A percentile compares a stretch with the other conserved stretches of the same genome.
Evolutionary conservation across 2,888 invertebrate genomes (phyloP).

Genomic region (Cerastis rubricosa): DNA sequence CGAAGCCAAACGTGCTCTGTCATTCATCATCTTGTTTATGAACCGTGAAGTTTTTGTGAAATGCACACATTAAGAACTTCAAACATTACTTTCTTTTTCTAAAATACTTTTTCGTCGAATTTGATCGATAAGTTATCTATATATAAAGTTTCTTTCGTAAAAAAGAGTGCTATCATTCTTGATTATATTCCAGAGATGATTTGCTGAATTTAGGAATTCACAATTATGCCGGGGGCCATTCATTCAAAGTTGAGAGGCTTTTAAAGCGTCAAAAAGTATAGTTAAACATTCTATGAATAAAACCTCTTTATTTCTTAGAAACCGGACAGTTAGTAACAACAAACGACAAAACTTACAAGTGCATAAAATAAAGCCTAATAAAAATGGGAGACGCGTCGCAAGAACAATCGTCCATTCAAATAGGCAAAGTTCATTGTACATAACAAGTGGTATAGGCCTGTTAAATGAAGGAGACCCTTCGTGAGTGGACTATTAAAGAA

Average conservation of each 20-base stretch:
- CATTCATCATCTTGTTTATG: slow-evolving; percentile 50
- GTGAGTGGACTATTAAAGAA: slow-evolving; percentile 69
- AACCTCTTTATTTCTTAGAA: slow-evolving; percentile 23
- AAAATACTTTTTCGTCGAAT: slow-evolving; percentile 12
- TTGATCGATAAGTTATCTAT: slow-evolving; percentile 25
- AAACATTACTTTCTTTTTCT: slow-evolving; percentile 50
- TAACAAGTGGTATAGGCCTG: slow-evolving; percentile 79
- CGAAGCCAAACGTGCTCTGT: slow-evolving; percentile 24
- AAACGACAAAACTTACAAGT: slow-evolving; percentile 56
- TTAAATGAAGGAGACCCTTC: slow-evolving; percentile 77
- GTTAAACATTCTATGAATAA: background rate
- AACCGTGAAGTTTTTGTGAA: slow-evolving; percentile 53
- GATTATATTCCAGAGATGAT: background rate
- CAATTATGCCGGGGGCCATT: background rate
- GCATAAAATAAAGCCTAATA: slow-evolving; percentile 71
- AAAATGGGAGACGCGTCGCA: slow-evolving; percentile 79
- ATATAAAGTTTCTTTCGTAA: background rate
- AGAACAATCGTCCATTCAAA: slow-evolving; percentile 82
- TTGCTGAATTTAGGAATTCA: background rate
- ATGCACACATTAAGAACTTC: slow-evolving; percentile 38
- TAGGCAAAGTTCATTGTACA: slow-evolving; percentile 89
- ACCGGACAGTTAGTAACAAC: slow-evolving; percentile 34
- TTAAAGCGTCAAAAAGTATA: background rate
- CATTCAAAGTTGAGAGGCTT: no score
- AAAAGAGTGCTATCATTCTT: background rate